Percentiles rank a stretch among this genome's conserved stretches.
phyloP scores from a whole-genome alignment of 2,797 vertebrate species.

The Kryptolebias ocellatus region DNA sequence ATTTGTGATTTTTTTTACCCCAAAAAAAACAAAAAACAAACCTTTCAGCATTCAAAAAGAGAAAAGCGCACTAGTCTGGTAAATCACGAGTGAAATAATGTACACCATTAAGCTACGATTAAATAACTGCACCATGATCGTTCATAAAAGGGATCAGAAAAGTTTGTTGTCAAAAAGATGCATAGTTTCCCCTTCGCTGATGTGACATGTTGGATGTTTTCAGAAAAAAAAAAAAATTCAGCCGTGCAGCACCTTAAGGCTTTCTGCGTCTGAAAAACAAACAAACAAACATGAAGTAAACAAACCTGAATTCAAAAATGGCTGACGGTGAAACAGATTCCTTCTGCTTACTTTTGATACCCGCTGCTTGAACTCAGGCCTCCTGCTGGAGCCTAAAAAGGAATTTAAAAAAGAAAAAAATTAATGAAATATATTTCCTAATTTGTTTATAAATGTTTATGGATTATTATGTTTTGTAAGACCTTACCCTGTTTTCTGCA shows the following conservation, averaged over 20 bases:
- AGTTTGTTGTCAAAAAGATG: slow-evolving; percentile 34
- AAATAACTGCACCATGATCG: slow-evolving; percentile 24
- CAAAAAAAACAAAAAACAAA: slow-evolving; percentile 1
- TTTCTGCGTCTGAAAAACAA: slow-evolving; percentile 88
- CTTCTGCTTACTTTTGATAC: slow-evolving; percentile 76
- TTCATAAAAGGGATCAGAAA: slow-evolving; percentile 6
- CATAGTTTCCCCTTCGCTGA: slow-evolving; percentile 40
- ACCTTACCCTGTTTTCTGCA: slow-evolving; percentile 90
- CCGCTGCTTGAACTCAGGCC: slow-evolving; percentile 46
- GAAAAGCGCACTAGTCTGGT: slow-evolving; percentile 11
- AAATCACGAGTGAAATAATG: slow-evolving; percentile 16
- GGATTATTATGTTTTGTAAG: not conserved
- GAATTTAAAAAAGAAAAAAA: no score
- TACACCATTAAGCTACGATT: slow-evolving; percentile 4
- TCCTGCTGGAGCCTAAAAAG: slow-evolving; percentile 58
- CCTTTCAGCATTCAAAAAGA: slow-evolving; percentile 18
- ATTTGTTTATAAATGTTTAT: not conserved
- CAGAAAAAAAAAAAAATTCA: slow-evolving; percentile 13
- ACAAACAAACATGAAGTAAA: slow-evolving; percentile 10
- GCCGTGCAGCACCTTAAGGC: slow-evolving; percentile 74
- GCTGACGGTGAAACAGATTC: not conserved
- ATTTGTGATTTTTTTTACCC: slow-evolving; percentile 19
- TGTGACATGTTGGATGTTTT: slow-evolving; percentile 23
- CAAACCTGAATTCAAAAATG: not conserved
- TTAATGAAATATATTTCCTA: not conserved